phyloP scores from a whole-genome alignment of 2,888 invertebrate genomes.

The Chrysotoxum bicinctum region DNA sequence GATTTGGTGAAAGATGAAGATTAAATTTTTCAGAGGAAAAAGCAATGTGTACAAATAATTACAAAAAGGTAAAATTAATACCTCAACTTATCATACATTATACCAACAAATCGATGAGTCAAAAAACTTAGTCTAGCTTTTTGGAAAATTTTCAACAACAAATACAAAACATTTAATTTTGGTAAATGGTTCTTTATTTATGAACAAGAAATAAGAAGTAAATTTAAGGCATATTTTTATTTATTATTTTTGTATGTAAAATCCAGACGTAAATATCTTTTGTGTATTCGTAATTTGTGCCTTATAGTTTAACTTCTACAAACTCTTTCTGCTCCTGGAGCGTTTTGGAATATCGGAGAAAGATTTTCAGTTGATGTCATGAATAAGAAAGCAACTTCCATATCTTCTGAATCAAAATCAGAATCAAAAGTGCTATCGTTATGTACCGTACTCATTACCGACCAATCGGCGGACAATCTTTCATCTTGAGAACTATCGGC shows the following conservation, averaged over 20 bases:
- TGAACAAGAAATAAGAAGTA: neutral
- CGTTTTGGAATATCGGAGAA: neutral
- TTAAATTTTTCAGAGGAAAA: no score
- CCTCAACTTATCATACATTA: no score
- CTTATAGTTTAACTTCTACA: neutral
- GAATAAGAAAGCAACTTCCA: slow-evolving; percentile 35
- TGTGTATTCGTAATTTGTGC: neutral
- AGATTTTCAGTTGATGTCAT: neutral
- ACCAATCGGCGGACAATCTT: slow-evolving; percentile 27
- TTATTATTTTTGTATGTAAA: neutral
- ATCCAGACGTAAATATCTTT: slow-evolving; percentile 50
- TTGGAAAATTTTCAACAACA: no score
- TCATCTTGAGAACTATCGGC: slow-evolving; percentile 27
- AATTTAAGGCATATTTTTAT: neutral
- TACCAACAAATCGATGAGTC: no score
- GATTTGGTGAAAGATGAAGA: no score
- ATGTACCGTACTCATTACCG: neutral
- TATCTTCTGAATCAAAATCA: slow-evolving; percentile 27
- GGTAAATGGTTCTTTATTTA: neutral
- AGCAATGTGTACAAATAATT: no score
- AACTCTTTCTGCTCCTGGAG: slow-evolving; percentile 23
- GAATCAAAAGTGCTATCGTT: slow-evolving; percentile 9
- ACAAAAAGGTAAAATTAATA: no score
- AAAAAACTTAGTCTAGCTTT: no score
- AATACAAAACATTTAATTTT: no score